Evolutionary conservation across 2,797 vertebrate genomes (phyloP).

Genomic region (Ara ararauna): DNA sequence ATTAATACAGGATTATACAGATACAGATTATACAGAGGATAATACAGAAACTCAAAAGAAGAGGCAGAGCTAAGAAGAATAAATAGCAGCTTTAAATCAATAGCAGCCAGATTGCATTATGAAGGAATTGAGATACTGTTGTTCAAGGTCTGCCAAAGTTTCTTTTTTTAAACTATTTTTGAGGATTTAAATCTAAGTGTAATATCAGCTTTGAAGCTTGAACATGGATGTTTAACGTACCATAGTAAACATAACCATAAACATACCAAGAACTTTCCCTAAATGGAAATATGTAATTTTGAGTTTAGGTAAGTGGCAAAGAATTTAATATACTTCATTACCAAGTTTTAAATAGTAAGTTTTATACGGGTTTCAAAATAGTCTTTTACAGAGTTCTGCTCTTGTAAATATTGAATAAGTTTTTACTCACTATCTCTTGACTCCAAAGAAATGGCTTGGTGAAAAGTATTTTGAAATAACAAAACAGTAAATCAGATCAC

Average conservation of each 20-base stretch:
- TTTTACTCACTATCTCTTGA: not conserved
- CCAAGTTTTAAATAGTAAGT: not conserved
- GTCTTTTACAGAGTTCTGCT: not conserved
- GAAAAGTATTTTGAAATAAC: not conserved
- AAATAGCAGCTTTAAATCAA: not conserved
- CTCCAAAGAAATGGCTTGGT: not conserved
- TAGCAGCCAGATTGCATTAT: not conserved
- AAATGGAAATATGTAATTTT: not conserved
- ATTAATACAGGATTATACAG: not conserved
- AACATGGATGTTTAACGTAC: not conserved
- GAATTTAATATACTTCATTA: not conserved
- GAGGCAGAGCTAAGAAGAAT: not conserved
- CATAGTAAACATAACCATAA: not conserved
- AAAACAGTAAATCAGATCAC: not conserved
- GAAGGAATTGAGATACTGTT: not conserved
- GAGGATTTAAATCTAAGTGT: not conserved
- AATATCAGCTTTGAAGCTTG: not conserved
- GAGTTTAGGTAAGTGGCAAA: not conserved
- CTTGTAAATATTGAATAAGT: not conserved
- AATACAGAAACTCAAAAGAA: not conserved
- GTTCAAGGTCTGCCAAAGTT: not conserved
- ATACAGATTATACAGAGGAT: not conserved
- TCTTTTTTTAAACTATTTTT: not conserved
- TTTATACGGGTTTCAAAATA: not conserved
- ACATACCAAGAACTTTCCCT: not conserved